Evolutionary conservation across 2,113 vertebrate genomes (phyloP), one percentile per base, ranked within the genome.

Genomic region (Zapornia atra): DNA sequence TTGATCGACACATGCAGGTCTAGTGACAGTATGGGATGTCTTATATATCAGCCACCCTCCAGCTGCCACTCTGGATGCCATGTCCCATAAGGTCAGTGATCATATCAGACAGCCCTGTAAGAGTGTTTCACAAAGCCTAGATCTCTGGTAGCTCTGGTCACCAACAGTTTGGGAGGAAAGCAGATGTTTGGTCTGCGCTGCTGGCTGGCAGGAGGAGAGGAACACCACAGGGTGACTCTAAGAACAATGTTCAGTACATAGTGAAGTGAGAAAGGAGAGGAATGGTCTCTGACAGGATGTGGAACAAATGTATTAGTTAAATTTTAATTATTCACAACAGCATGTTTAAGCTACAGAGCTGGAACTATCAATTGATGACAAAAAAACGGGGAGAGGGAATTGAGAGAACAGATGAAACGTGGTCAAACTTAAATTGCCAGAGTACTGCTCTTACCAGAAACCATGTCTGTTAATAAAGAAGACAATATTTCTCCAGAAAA

Each of bases 1-100:
- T 68, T 80, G 34, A 69, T 15, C 53, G 51, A 50, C 8, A 38
- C 3, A 12, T 0, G 0, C 15, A 40, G 20, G 20, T 61, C 51
- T 61, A 40, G 6, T 25, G 51, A 26, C 0, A 2, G 48, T 88
- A 44, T 15, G n/a, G 19, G 28, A 22, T 13, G n/a, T 10, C 36
- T 46, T 53, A 3, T 31, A 61, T 51, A 77, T 92, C 69, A 81
- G 22, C 19, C 48, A 48, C 16, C 15, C 33, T 88, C 50, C 59
- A 65, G 19, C 26, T 77, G 38, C 31, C 33, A 15, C 11, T 18
- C 16, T 44, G 44, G 24, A 34, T 64, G 33, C 29, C 11, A 36
- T 34, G 22, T 85, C 53, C 21, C 31, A 18, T 2, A 46, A 36
- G 9, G 8, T 44, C 54, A 70, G 9, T 28, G 8, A 20, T 54